Evolutionary conservation across 2,113 vertebrate species (phyloP).

Genomic region (Diadophis punctatus): DNA sequence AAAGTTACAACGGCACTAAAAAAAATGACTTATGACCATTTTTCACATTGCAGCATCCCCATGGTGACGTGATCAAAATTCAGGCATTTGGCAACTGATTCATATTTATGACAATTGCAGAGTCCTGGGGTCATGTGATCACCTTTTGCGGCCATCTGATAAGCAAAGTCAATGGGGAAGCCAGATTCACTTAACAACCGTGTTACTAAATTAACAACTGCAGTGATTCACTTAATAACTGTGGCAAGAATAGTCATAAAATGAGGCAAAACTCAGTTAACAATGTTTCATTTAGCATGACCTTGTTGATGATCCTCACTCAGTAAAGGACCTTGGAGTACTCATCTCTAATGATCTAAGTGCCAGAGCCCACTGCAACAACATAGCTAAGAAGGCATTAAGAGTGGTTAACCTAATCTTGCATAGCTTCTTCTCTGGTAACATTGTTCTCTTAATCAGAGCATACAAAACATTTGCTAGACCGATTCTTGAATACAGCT

Average conservation of each 20-base stretch:
- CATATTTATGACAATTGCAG: background rate
- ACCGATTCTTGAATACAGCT: no score
- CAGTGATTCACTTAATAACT: background rate
- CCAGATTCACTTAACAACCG: background rate
- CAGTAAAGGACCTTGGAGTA: no score
- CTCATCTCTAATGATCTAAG: no score
- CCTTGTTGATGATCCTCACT: no score
- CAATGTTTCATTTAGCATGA: background rate
- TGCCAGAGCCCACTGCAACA: no score
- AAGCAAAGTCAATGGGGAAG: background rate
- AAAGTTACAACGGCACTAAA: background rate
- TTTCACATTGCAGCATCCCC: background rate
- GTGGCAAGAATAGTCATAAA: background rate
- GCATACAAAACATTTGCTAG: no score
- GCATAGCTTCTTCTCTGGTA: no score
- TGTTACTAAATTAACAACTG: background rate
- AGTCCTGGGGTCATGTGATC: background rate
- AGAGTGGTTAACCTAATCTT: no score
- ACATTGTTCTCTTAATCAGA: no score
- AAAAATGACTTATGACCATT: background rate
- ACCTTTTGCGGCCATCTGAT: background rate
- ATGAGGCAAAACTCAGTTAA: background rate
- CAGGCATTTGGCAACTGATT: background rate
- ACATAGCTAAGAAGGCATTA: no score
- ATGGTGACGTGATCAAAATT: background rate